A percentile compares a stretch with the other conserved stretches of the same genome.
phyloP scores from a whole-genome alignment of 1,140 invertebrate genomes.

The Philopotamus ludificatus region DNA sequence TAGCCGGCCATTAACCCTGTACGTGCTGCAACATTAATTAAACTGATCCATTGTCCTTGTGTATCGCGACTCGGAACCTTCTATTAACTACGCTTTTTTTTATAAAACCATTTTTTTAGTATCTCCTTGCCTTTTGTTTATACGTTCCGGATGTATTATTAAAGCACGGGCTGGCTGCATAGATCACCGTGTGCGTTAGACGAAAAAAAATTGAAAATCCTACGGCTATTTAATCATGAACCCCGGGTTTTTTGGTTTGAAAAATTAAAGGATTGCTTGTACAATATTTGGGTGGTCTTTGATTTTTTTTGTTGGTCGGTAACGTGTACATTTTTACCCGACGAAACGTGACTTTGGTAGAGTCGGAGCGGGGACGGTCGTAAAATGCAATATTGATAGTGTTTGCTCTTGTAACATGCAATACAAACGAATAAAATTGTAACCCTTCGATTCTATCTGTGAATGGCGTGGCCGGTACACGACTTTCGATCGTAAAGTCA shows the following conservation, averaged over 20 bases:
- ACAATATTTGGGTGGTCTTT: slow-evolving; percentile 21
- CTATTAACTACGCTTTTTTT: slow-evolving; percentile 2
- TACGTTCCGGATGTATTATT: slow-evolving; percentile 19
- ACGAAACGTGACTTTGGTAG: slow-evolving; percentile 20
- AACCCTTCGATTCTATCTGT: no score
- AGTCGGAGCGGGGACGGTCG: slow-evolving; percentile 2
- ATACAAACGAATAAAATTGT: no score
- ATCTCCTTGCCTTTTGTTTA: slow-evolving; percentile 8
- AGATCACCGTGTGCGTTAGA: slow-evolving; percentile 13
- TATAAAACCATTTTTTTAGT: slow-evolving; percentile 1
- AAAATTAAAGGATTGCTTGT: slow-evolving; percentile 29
- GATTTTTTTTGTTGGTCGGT: slow-evolving; percentile 4
- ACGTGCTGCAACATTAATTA: slow-evolving; percentile 23
- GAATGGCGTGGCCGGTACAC: no score
- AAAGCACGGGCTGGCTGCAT: slow-evolving; percentile 12
- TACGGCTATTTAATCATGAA: slow-evolving; percentile 25
- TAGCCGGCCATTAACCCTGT: slow-evolving; percentile 6
- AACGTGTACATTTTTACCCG: slow-evolving; percentile 1
- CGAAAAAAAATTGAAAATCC: slow-evolving; percentile 5
- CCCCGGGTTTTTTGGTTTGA: slow-evolving; percentile 23
- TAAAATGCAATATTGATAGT: slow-evolving; percentile 23
- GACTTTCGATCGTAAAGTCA: no score
- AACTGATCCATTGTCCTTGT: slow-evolving; percentile 17
- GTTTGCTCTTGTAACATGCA: slow-evolving; percentile 15
- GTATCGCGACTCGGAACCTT: neutral